These are phyloP conservation scores for Patella depressa DNA, from an alignment of 2,888 invertebrate species.

Conservation along the genomic window DNA sequence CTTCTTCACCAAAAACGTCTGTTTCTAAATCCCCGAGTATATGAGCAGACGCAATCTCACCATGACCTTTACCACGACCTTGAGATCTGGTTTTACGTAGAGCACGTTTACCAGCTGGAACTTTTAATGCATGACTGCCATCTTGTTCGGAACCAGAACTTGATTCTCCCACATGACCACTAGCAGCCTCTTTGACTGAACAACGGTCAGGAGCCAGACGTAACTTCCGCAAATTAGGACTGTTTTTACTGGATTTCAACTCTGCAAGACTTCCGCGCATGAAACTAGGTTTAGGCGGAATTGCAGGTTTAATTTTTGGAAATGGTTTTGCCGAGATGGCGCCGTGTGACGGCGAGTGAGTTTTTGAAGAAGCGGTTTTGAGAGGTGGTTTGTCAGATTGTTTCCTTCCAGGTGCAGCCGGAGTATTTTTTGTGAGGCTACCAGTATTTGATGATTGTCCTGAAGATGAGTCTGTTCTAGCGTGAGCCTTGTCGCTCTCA, in stretches of 20 bases:
- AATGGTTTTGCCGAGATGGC: background rate
- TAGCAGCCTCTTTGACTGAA: slow-evolving; percentile 28
- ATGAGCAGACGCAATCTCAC: slow-evolving; percentile 50
- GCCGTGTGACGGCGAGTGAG: background rate
- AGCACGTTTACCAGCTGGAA: slow-evolving; percentile 50
- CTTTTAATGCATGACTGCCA: slow-evolving; percentile 44
- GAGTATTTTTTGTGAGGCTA: background rate
- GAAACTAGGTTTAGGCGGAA: slow-evolving; percentile 58
- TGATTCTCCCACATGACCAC: slow-evolving; percentile 49
- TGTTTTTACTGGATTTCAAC: slow-evolving; percentile 30
- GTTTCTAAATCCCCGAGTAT: slow-evolving; percentile 54
- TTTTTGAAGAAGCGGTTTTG: background rate
- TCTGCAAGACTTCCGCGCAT: slow-evolving; percentile 43
- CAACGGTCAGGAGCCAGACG: slow-evolving; percentile 30
- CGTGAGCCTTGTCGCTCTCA: slow-evolving; percentile 27
- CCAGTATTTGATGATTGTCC: slow-evolving; percentile 17
- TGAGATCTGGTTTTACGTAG: slow-evolving; percentile 66
- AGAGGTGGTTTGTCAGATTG: background rate
- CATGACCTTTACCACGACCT: slow-evolving; percentile 65
- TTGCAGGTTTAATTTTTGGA: slow-evolving; percentile 38
- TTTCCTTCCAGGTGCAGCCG: background rate
- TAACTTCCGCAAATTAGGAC: slow-evolving; percentile 43
- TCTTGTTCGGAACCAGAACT: slow-evolving; percentile 65
- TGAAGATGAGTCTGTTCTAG: slow-evolving; percentile 21
- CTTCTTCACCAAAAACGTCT: slow-evolving; percentile 36